Conservation (phyloP, 2,888 invertebrate species). For the Heliconius erato region DNA sequence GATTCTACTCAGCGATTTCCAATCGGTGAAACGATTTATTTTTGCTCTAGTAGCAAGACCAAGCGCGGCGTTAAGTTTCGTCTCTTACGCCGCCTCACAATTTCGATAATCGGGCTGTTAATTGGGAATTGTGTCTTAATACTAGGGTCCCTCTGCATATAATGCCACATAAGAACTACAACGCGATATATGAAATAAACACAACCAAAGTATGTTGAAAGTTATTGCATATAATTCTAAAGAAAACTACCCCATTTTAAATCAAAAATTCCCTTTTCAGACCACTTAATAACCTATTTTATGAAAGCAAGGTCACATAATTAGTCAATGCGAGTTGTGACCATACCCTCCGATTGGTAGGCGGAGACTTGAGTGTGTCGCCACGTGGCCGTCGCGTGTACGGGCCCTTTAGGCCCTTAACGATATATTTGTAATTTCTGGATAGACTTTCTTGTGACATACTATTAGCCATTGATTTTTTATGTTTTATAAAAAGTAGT, state of each 20-base stretch:
- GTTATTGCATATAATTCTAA: background rate
- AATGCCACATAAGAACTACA: background rate
- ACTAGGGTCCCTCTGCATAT: background rate
- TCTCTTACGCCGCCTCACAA: background rate
- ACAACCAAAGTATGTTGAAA: background rate
- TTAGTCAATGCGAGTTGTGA: constrained; percentile 56
- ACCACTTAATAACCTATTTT: constrained; percentile 18
- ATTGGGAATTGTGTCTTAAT: background rate
- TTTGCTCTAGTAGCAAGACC: background rate
- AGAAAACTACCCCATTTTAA: background rate
- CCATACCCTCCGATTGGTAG: constrained; percentile 62
- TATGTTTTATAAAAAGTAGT: background rate
- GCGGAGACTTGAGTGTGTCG: constrained; percentile 56
- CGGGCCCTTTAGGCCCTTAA: constrained; percentile 67
- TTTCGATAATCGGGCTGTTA: background rate
- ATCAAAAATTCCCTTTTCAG: background rate
- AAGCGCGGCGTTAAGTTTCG: background rate
- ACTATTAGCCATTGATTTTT: background rate
- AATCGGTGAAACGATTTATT: background rate
- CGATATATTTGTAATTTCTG: constrained; percentile 55
- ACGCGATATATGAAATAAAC: background rate
- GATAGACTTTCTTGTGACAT: constrained; percentile 13
- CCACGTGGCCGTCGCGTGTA: constrained; percentile 75
- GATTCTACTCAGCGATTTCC: too few relatives aligned
- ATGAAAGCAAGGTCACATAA: constrained; percentile 43